Base-by-base conservation (phyloP, 2,797 vertebrate species). In the Eleutherodactylus coqui region DNA sequence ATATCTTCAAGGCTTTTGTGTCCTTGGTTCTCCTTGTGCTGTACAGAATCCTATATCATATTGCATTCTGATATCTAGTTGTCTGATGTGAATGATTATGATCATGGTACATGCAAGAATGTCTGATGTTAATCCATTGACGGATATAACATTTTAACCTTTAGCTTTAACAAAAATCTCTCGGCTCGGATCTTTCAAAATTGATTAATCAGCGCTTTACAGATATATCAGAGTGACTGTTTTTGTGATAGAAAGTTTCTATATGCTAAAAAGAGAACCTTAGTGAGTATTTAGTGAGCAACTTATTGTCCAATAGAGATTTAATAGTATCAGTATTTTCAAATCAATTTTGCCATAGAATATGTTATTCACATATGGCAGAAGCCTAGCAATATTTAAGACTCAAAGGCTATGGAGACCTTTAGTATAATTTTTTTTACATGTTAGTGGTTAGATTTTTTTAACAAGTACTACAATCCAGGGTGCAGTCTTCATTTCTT, bases 21-120 rank as follows among this genome's bases (percentile, higher is more conserved):
- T 38, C 86, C 86, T 87, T 87, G 76, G 83, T 36, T 80, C 86
- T 80, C 86, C 86, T 87, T 87, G 67, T 84, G 75, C 62, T 19
- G 36, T 84, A 45, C 67, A 84, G 43, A 38, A 69, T 84, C 47
- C 70, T 58, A 47, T 79, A 38, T 79, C 53, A 55, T 76, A 73
- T n/a, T 49, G 24, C 53, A 47, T 64, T 64, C 77, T 84, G 82
- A 84, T 79, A 76, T 43, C 32, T 27, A 73, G 75, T 16, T 79
- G 75, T 32, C 81, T 55, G 21, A 41, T 51, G 21, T 53, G 78
- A 87, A 75, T 79, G 38, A 79, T 62, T 79, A 62, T 38, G 32
- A 64, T 77, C 34, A 3, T 62, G 45, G 16, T 32, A 67, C 45
- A 75, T 86, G 47, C 32, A 79, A 69, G 24, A 80, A 45, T 43